Evolutionary conservation across 2,888 invertebrate species (phyloP).

Genomic region (Labia minor): DNA sequence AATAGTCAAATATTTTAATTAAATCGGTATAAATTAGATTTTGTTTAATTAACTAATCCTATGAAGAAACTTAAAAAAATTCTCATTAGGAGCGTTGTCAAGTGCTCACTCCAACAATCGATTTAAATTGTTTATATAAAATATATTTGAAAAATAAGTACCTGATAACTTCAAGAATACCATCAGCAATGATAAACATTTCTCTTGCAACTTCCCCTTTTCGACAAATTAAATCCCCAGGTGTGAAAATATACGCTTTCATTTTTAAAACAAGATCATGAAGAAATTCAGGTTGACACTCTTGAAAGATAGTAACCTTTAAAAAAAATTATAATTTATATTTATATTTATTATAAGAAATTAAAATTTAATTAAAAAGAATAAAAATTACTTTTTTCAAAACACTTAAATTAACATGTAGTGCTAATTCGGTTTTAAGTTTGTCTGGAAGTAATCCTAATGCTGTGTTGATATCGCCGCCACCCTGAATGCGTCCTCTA

Average conservation of each 20-base stretch:
- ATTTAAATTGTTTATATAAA: too few relatives aligned
- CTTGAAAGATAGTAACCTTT: slow-evolving; percentile 89
- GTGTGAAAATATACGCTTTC: slow-evolving; percentile 97
- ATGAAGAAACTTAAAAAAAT: too few relatives aligned
- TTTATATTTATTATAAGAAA: not conserved
- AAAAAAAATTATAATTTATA: slow-evolving; percentile 29
- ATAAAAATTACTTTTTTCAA: slow-evolving; percentile 69
- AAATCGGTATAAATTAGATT: too few relatives aligned
- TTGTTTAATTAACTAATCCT: too few relatives aligned
- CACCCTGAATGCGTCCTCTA: slow-evolving; percentile 87
- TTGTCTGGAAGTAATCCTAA: slow-evolving; percentile 88
- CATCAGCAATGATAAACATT: slow-evolving; percentile 98
- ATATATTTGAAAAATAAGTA: too few relatives aligned
- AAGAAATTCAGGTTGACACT: slow-evolving; percentile 94
- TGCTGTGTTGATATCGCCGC: slow-evolving; percentile 91
- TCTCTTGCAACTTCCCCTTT: slow-evolving; percentile 91
- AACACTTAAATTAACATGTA: slow-evolving; percentile 90
- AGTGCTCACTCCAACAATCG: too few relatives aligned
- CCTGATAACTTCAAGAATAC: slow-evolving; percentile 83
- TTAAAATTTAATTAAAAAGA: not conserved
- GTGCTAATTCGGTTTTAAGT: slow-evolving; percentile 88
- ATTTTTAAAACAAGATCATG: slow-evolving; percentile 94
- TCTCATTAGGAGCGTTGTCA: too few relatives aligned
- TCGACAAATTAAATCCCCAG: slow-evolving; percentile 91
- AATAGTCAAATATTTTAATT: too few relatives aligned